phyloP scores from a whole-genome alignment of 2,888 invertebrate genomes.

The Megamerina dolium region DNA sequence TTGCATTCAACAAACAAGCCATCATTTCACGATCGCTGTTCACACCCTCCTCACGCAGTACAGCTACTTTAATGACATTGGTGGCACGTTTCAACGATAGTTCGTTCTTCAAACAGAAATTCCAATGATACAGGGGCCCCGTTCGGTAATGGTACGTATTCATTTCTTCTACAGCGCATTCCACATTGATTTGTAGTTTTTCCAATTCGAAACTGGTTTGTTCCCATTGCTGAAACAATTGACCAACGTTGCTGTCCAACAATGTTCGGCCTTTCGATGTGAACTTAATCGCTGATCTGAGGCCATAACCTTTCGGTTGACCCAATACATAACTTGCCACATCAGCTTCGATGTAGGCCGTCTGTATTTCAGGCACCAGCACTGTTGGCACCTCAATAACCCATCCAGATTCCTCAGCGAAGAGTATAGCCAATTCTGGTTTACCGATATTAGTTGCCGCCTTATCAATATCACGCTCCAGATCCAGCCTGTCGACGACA shows the following conservation, averaged over 20 bases:
- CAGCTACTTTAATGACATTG: constrained; percentile 68
- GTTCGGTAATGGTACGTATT: constrained; percentile 61
- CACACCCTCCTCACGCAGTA: constrained; percentile 86
- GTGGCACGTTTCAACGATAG: constrained; percentile 38
- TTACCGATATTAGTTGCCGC: constrained; percentile 43
- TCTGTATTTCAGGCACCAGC: constrained; percentile 56
- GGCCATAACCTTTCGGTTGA: constrained; percentile 59
- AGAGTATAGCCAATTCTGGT: constrained; percentile 62
- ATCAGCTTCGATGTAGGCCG: constrained; percentile 56
- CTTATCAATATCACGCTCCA: constrained; percentile 20
- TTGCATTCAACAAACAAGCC: constrained; percentile 76
- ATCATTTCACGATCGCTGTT: constrained; percentile 99
- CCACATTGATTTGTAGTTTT: constrained; percentile 71
- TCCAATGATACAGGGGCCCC: constrained; percentile 66
- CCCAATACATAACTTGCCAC: constrained; percentile 67
- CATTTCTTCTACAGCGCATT: constrained; percentile 76
- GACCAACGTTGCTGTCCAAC: constrained; percentile 59
- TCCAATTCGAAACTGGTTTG: constrained; percentile 91
- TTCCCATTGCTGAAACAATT: constrained; percentile 84
- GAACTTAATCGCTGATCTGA: constrained; percentile 47
- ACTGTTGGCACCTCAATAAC: constrained; percentile 64
- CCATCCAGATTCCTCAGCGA: constrained; percentile 83
- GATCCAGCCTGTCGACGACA: constrained; percentile 33
- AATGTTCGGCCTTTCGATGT: constrained; percentile 34
- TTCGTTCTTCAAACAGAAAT: constrained; percentile 59